Base-by-base conservation (phyloP, 2,797 vertebrate genomes). In the Leptatherina wallacei region DNA sequence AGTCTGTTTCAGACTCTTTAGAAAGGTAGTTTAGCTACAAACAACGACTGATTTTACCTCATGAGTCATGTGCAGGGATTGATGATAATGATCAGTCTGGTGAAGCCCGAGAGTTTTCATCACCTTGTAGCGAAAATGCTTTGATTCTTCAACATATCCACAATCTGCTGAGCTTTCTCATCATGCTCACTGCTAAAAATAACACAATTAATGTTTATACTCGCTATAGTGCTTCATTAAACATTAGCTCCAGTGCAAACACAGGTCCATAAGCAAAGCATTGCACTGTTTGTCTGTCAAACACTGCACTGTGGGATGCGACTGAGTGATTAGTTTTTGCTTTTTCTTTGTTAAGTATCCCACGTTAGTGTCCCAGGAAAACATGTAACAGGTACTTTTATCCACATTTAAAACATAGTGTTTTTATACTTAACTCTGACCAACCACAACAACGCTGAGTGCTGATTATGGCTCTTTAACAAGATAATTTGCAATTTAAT, bases 1-100 rank as follows among this genome's bases (percentile, higher is more conserved):
- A 49, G 32, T 35, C 36, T 52, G 29, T 13, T 52, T 67, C 61
- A 58, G 22, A 66, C 47, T 32, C 20, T 47, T 60, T 68, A 3
- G 35, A 0, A n/a, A 24, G 27, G 65, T 71, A 12, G 30, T 64
- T 63, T 49, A 8, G 7, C 65, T 38, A 71, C 76, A 35, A 58
- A 13, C n/a, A 30, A 1, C 32, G n/a, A 61, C 20, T 70, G 49
- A 61, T 61, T 65, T 61, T 29, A 58, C 55, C 55, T 61, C 55
- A 2, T 13, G 4, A 4, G 30, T 3, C 22, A 16, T 27, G 22
- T 22, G n/a, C 29, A 11, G 11, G 29, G 24, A 40, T 56, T 38
- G 18, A 59, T 18, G 20, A 24, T 47, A 47, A 47, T 40, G 35
- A 36, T 14, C 38, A 13, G 38, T 40, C 32, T 32, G 32, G 32